Base-by-base conservation (phyloP, 1,140 invertebrate species). In the Bursaphelenchus mucronatus region DNA sequence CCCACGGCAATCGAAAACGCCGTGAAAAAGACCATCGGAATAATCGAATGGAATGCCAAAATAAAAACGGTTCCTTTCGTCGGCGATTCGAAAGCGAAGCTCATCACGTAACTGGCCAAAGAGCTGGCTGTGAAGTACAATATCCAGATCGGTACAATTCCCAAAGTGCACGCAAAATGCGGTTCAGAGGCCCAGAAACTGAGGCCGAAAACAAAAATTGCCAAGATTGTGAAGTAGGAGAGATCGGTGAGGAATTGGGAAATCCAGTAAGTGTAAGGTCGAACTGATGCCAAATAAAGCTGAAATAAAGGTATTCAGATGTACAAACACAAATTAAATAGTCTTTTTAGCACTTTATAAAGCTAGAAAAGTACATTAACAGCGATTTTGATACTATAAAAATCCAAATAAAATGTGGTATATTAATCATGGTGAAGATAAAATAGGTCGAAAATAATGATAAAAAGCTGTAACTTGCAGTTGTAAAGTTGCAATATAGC, bases 41-140 rank as follows among this genome's bases (percentile, higher is more conserved):
- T 55, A 4, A 55, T 55, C 19, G 54, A 47, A 6, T 55, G 54
- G 19, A 55, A 55, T 30, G 54, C 54, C 19, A 55, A 44, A 5
- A 55, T 39, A 39, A 55, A 55, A n/a, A 55, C 54, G 4, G 54
- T 55, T 39, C 54, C 54, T 55, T 55, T 55, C 5, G 54, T 55
- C 30, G 54, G n/a, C 4, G 54, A 55, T 44, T 55, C 54, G 54
- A 55, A 55, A 2, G n/a, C 13, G 6, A 55, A 55, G 4, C n/a
- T 15, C 19, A 55, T n/a, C 13, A 55, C 54, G 19, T 55, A 55
- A 4, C n/a, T 15, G 54, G 54, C 54, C 54, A 55, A 55, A 3
- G 54, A 55, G n/a, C n/a, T 39, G n/a, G 41, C 54, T 5, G 39
- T 15, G 6, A 55, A 55, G 41, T 55, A 55, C 54, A 44, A 15